phyloP scores from a whole-genome alignment of 2,888 invertebrate genomes.

The Bombyx huttoni region DNA sequence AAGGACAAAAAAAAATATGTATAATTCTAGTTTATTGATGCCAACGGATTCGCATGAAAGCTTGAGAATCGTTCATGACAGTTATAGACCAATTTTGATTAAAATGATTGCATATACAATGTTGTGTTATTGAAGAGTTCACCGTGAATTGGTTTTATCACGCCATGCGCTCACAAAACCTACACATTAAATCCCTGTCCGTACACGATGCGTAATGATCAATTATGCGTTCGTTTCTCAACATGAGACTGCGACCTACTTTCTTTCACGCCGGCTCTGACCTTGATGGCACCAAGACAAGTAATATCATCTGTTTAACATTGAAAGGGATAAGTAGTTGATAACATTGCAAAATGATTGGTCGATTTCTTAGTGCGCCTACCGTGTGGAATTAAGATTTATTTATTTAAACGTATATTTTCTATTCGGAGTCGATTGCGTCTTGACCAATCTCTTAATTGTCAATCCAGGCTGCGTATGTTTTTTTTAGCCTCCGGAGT shows the following conservation, averaged over 20 bases:
- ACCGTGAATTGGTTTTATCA: background rate
- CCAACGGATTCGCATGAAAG: too few relatives aligned
- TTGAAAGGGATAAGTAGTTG: background rate
- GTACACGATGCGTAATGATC: background rate
- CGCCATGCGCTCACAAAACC: background rate
- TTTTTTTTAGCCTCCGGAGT: too few relatives aligned
- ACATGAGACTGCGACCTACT: conserved; percentile 2
- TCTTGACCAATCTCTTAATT: too few relatives aligned
- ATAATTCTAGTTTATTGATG: too few relatives aligned
- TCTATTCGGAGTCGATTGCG: too few relatives aligned
- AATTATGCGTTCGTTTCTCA: background rate
- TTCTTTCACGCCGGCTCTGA: conserved; percentile 3
- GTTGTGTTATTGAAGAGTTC: too few relatives aligned
- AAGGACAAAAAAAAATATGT: too few relatives aligned
- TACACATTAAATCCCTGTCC: background rate
- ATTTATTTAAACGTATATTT: too few relatives aligned
- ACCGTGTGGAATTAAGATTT: background rate
- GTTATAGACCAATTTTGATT: too few relatives aligned
- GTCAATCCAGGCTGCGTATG: too few relatives aligned
- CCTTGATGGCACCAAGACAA: conserved; percentile 1
- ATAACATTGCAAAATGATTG: background rate
- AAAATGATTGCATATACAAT: too few relatives aligned
- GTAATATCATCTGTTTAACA: background rate
- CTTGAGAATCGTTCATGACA: too few relatives aligned
- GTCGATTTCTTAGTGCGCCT: background rate